phyloP scores from a whole-genome alignment of 2,113 vertebrate species.

The Sander lucioperca region DNA sequence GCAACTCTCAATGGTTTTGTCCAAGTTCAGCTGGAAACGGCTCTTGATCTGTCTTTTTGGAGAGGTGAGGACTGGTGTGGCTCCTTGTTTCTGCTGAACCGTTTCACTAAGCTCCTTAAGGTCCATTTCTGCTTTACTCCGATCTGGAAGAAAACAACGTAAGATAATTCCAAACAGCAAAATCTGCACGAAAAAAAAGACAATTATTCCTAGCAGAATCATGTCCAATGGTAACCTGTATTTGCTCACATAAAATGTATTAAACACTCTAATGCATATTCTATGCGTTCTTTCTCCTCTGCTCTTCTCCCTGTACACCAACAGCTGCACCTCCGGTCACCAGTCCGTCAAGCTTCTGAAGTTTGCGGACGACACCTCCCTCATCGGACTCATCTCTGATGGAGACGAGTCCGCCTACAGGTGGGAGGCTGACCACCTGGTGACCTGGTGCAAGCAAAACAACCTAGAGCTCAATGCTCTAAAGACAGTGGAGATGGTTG shows the following conservation, averaged over 20 bases:
- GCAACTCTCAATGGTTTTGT: constrained; percentile 99
- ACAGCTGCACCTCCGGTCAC: too few species aligned
- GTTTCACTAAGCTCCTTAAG: constrained; percentile 96
- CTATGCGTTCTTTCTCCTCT: too few species aligned
- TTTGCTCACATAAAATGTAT: constrained; percentile 7
- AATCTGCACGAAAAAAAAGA: background rate
- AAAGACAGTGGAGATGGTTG: too few species aligned
- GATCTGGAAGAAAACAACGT: constrained; percentile 84
- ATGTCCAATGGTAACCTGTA: background rate
- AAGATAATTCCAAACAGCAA: background rate
- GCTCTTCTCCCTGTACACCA: too few species aligned
- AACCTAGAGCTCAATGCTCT: too few species aligned
- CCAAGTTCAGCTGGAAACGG: constrained; percentile 95
- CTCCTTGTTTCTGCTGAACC: constrained; percentile 91
- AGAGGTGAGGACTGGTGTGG: constrained; percentile 89
- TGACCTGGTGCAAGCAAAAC: too few species aligned
- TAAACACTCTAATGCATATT: background rate
- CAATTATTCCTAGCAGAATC: background rate
- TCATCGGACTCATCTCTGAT: too few species aligned
- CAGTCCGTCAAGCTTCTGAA: too few species aligned
- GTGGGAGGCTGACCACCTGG: too few species aligned
- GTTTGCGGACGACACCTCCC: too few species aligned
- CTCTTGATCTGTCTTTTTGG: constrained; percentile 95
- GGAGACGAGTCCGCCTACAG: too few species aligned
- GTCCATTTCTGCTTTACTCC: constrained; percentile 98